phyloP scores from a whole-genome alignment of 37 sponge, comb jelly and placozoan species.

The Beroe forskalii region DNA sequence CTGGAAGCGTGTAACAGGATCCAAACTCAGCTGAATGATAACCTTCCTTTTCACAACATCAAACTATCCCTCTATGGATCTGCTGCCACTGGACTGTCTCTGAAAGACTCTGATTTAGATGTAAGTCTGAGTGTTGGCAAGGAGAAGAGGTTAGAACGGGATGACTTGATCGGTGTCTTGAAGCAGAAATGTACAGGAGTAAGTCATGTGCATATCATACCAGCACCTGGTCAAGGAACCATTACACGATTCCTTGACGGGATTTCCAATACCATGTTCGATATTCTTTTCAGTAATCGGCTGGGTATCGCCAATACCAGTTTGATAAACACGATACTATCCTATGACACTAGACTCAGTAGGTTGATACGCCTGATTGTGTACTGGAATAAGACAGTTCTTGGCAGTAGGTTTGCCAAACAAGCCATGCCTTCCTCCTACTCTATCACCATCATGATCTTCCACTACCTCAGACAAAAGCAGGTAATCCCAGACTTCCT shows the following conservation, averaged over 20 bases:
- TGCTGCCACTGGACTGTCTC: slow-evolving; percentile 1
- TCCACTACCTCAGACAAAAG: slow-evolving; percentile 7
- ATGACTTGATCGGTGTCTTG: slow-evolving; percentile 27
- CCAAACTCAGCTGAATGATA: slow-evolving; percentile 22
- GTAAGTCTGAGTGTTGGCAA: not conserved
- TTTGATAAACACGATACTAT: slow-evolving; percentile 2
- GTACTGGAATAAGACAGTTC: not conserved
- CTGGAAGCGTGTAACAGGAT: not conserved
- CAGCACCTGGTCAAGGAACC: slow-evolving; percentile 45
- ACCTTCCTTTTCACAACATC: slow-evolving; percentile 3
- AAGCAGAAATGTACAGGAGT: slow-evolving; percentile 55
- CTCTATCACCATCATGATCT: slow-evolving; percentile 41
- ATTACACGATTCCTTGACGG: slow-evolving; percentile 38
- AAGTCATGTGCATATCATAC: slow-evolving; percentile 49
- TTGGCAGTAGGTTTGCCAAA: slow-evolving; percentile 32
- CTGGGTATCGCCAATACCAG: slow-evolving; percentile 11
- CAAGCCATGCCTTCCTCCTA: slow-evolving; percentile 26
- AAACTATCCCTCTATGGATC: slow-evolving; percentile 2
- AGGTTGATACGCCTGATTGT: not conserved
- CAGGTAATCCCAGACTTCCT: slow-evolving; percentile 6
- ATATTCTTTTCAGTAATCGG: slow-evolving; percentile 18
- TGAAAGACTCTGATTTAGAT: slow-evolving; percentile 40
- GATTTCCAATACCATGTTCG: slow-evolving; percentile 21
- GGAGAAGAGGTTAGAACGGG: slow-evolving; percentile 9
- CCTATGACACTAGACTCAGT: not conserved